Conservation (phyloP, 1,140 invertebrate genomes). For the Hydropsyche tenuis region DNA sequence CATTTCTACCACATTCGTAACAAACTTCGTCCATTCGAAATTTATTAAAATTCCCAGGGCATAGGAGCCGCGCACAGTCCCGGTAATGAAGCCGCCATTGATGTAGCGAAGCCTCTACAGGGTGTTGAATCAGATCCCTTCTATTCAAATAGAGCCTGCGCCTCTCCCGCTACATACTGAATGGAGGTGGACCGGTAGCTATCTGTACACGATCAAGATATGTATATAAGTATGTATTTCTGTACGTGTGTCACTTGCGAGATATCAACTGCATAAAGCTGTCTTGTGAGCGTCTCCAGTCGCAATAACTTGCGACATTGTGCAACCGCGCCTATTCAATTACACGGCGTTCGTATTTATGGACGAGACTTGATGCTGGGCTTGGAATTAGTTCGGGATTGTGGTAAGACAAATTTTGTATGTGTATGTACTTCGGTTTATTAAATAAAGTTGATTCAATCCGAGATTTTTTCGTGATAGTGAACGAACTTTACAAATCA, state of each 20-base stretch:
- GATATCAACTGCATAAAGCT: background rate
- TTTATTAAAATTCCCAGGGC: background rate
- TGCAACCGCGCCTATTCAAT: background rate
- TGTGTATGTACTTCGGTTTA: too few species aligned
- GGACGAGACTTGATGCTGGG: too few species aligned
- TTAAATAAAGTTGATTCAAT: too few species aligned
- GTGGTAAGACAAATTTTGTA: too few species aligned
- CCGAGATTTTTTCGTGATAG: too few species aligned
- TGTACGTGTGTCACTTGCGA: too few species aligned
- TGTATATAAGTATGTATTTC: too few species aligned
- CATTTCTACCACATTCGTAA: too few species aligned
- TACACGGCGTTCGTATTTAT: too few species aligned
- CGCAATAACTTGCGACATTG: background rate
- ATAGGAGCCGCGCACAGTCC: slow-evolving; percentile 19
- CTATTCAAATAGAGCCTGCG: slow-evolving; percentile 36
- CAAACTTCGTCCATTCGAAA: background rate
- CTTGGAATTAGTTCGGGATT: too few species aligned
- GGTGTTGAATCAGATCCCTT: slow-evolving; percentile 41
- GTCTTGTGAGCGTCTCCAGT: background rate
- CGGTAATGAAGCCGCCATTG: slow-evolving; percentile 33
- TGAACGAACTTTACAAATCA: too few species aligned
- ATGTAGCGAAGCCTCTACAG: slow-evolving; percentile 30
- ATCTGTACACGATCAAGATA: slow-evolving; percentile 29
- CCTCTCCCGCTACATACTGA: slow-evolving; percentile 18
- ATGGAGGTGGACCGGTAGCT: slow-evolving; percentile 29